These are phyloP conservation scores for Naso thynnoides DNA, from an alignment of 2,797 vertebrate genomes.

Conservation along the genomic window DNA sequence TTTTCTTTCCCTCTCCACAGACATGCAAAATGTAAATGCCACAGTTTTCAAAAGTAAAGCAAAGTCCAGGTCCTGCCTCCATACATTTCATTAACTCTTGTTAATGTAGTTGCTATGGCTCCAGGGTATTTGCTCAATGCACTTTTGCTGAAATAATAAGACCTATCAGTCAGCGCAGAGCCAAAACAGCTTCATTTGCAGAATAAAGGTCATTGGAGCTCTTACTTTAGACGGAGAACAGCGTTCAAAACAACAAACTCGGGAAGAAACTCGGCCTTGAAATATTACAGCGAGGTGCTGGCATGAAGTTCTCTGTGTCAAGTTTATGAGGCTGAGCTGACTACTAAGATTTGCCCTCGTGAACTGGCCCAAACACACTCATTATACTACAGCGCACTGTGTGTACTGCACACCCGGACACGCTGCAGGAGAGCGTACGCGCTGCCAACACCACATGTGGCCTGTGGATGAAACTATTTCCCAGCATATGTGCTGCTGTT, in stretches of 20 bases:
- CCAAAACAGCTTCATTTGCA: conserved; percentile 85
- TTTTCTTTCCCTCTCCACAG: conserved; percentile 39
- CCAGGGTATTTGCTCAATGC: conserved; percentile 81
- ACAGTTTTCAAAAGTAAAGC: conserved; percentile 74
- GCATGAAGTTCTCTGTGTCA: conserved; percentile 31
- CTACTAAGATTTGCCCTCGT: conserved; percentile 41
- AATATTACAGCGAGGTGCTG: conserved; percentile 47
- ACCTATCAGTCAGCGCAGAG: conserved; percentile 82
- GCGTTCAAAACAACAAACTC: conserved; percentile 61
- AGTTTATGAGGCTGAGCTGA: conserved; percentile 33
- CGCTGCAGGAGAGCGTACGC: conserved; percentile 21
- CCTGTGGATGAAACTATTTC: conserved; percentile 22
- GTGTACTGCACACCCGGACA: conserved; percentile 9
- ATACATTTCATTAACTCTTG: conserved; percentile 86
- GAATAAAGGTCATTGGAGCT: conserved; percentile 86
- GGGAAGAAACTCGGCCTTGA: conserved; percentile 36
- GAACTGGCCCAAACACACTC: conserved; percentile 43
- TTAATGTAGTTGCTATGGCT: conserved; percentile 83
- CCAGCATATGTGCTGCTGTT: conserved; percentile 26
- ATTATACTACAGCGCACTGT: conserved; percentile 27
- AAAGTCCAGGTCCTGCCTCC: conserved; percentile 71
- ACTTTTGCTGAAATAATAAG: conserved; percentile 86
- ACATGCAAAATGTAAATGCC: conserved; percentile 76
- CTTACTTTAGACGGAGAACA: conserved; percentile 71
- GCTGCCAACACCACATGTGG: conserved; percentile 5